Base-by-base conservation (phyloP, 2,797 vertebrate genomes). In the Rhabdomys pumilio region DNA sequence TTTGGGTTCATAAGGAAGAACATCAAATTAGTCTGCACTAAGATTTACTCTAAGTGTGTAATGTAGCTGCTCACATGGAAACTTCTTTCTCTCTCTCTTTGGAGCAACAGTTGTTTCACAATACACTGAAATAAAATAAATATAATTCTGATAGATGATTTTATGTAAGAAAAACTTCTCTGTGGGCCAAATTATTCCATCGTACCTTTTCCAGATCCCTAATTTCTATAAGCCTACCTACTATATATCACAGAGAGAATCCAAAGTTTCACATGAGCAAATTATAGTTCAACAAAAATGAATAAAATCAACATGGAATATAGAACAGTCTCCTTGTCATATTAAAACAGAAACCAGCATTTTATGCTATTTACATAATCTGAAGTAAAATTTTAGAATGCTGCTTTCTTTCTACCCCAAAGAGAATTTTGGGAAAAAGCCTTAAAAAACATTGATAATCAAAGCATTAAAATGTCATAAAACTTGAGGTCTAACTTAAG, bases 381-480 rank as follows among this genome's bases (percentile, higher is more conserved):
- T 83, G 41, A 96, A 97, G 79, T 88, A 53, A 95, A 95, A 96
- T 67, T 89, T 72, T 91, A 24, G 88, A 94, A 67, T 92, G 22
- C 34, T 77, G 0, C 11, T 47, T 94, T 82, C 11, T 47, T 94
- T 82, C 63, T 72, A 31, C 17, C 29, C 12, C 6, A 44, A 24
- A 55, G 17, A 31, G 29, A 67, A 76, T 89, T 96, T 95, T 91
- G 26, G 10, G 8, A 38, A 76, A 92, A 17, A 93, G 34, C 38
- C 38, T 80, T 84, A 84, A 75, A 92, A 86, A 96, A 29, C 20
- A 57, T 93, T 31, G 29, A 95, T 98, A 94, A 98, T 95, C 95
- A 97, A 90, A 97, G 86, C 63, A 90, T 73, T 96, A 97, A 97
- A 81, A 93, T 81, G 47, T 92, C 82, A 96, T 98, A 97, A 98